These are phyloP conservation scores for Melanotaenia parkinsoni DNA, from an alignment of 2,797 vertebrate species.

Conservation along the genomic window DNA sequence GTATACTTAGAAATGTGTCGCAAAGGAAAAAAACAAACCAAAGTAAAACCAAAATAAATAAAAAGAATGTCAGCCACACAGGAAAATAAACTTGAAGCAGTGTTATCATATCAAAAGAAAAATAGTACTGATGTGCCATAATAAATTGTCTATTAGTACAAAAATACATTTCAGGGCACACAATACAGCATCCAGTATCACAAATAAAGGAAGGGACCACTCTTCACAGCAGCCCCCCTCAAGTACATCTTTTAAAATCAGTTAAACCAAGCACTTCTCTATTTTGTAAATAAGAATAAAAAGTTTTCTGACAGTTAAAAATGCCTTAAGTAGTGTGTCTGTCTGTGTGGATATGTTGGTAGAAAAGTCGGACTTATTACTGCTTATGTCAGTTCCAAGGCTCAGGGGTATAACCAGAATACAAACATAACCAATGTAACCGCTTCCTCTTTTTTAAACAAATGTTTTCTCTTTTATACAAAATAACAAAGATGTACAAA, in stretches of 20 bases:
- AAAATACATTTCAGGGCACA: conserved; percentile 99
- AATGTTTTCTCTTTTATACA: conserved; percentile 95
- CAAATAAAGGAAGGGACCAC: conserved; percentile 95
- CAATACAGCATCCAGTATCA: conserved; percentile 98
- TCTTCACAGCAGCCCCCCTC: conserved; percentile 90
- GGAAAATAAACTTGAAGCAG: conserved; percentile 92
- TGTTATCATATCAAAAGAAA: conserved; percentile 96
- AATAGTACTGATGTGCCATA: conserved; percentile 96
- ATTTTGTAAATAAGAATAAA: conserved; percentile 90
- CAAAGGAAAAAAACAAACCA: conserved; percentile 85
- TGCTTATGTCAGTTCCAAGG: conserved; percentile 98
- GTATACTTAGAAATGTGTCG: conserved; percentile 98
- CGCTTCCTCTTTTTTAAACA: conserved; percentile 87
- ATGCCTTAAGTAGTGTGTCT: conserved; percentile 89
- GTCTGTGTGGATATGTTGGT: conserved; percentile 84
- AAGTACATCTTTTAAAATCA: conserved; percentile 93
- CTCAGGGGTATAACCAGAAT: conserved; percentile 96
- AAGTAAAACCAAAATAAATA: conserved; percentile 80
- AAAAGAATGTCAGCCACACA: conserved; percentile 88
- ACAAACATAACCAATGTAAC: conserved; percentile 93
- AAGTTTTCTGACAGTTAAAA: conserved; percentile 98
- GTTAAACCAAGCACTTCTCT: conserved; percentile 94
- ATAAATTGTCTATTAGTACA: conserved; percentile 99
- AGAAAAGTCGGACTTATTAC: conserved; percentile 98
- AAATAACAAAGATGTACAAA: conserved; percentile 99